Percentiles rank a stretch among this genome's conserved stretches.
These are phyloP conservation scores for Nyctibius bracteatus DNA, from an alignment of 2,113 vertebrate genomes.

Conservation along the genomic window DNA sequence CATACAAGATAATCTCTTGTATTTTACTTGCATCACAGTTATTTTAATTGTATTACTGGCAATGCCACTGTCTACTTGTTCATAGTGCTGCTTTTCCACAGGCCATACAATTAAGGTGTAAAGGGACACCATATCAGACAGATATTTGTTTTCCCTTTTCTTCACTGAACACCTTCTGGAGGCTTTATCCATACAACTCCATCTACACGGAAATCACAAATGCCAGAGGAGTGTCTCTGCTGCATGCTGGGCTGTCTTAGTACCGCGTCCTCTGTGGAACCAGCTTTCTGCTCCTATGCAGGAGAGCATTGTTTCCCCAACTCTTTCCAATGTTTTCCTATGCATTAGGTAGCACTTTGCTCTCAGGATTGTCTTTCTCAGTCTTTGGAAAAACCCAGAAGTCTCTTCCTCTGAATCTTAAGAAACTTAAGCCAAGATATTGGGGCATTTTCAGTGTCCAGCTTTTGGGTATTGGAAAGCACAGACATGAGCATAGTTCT, in stretches of 20 bases:
- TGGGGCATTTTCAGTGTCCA: background rate
- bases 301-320: background rate
- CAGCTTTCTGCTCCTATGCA: background rate
- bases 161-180: background rate
- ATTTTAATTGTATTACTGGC: background rate
- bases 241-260: background rate
- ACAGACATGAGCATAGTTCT: background rate
- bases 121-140: background rate
- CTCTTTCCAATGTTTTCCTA: background rate
- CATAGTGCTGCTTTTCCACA: background rate
- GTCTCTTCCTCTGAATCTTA: background rate
- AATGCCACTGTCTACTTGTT: background rate
- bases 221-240: background rate
- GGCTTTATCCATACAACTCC: background rate
- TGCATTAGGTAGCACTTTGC: background rate
- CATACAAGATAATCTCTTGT: background rate
- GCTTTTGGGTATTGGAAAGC: background rate
- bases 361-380: background rate
- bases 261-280: background rate
- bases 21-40: background rate
- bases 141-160: background rate
- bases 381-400: background rate
- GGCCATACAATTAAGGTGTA: background rate
- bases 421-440: background rate
- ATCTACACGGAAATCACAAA: background rate